Evolutionary conservation across 2,113 vertebrate genomes (phyloP), one percentile per base, ranked within the genome.

Genomic region (Myrmecobius fasciatus): DNA sequence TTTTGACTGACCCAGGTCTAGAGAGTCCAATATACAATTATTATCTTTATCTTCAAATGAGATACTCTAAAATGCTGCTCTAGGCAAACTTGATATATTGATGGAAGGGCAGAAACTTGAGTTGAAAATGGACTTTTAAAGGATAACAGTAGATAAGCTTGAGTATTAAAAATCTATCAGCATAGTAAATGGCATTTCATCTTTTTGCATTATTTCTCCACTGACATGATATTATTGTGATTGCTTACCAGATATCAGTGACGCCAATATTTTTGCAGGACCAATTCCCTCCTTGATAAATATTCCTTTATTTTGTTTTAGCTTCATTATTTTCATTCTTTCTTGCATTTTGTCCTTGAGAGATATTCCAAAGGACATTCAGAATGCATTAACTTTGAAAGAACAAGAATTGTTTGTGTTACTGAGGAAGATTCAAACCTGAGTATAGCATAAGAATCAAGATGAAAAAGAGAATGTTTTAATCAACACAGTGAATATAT

Each of bases 351-450:
- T 90, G 48, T 90, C 89, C 48, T 48, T 90, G 46, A 43, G n/a
- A n/a, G n/a, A 96, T 17, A 90, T 94, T 95, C 92, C 60, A 89
- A 46, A 53, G 92, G 31, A 51, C 67, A 92, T 14, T 89, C 89
- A 51, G 20, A 53, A 94, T 89, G 93, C 46, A 75, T 95, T 90
- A 95, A 89, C 95, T 93, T 90, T 94, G 53, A 96, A 96, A 94
- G 67, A 88, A 52, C 94, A 89, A 92, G 75, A 20, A 60, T 94
- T 91, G 89, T 94, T 94, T 91, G 11, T 60, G 36, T 92, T 51
- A 95, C 48, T 88, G 22, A 54, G 93, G 91, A 92, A 94, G 94
- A 36, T 83, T 90, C 51, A 26, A n/a, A 49, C 48, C 83, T 89
- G 83, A 43, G 36, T 22, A 8, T 49, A 60, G 14, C 1, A 43